Percentiles rank a stretch among this genome's conserved stretches.
Conservation (phyloP, 1,140 invertebrate species). For the Drosophila gunungcola region DNA sequence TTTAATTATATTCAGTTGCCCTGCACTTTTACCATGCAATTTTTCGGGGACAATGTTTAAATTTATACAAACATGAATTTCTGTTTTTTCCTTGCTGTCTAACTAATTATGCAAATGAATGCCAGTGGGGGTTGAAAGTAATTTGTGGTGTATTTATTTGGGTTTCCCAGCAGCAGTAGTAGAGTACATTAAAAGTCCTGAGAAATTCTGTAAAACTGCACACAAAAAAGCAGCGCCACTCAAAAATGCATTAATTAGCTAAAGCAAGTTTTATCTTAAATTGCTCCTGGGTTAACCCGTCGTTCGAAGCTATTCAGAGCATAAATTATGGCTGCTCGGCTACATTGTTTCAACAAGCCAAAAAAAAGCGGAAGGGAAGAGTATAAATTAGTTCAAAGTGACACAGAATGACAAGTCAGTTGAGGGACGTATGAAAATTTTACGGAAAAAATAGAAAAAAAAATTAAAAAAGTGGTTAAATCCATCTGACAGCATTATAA, state of each 20-base stretch:
- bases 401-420: constrained; percentile 24
- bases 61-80: constrained; percentile 53
- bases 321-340: constrained; percentile 42
- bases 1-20: constrained; percentile 41
- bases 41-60: constrained; percentile 45
- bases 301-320: constrained; percentile 26
- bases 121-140: constrained; percentile 25
- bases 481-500: constrained; percentile 4
- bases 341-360: constrained; percentile 27
- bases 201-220: constrained; percentile 35
- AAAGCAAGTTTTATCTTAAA: constrained; percentile 31
- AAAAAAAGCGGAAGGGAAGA: constrained; percentile 15
- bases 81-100: constrained; percentile 25
- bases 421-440: background rate
- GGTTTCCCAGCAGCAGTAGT: constrained; percentile 10
- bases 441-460: constrained; percentile 1
- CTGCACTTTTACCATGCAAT: constrained; percentile 17
- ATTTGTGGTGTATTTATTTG: constrained; percentile 48
- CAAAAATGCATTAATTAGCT: constrained; percentile 72
- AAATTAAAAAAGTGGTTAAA: constrained; percentile 10
- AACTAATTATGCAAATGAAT: constrained; percentile 69
- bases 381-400: constrained; percentile 48
- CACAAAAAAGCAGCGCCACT: constrained; percentile 25
- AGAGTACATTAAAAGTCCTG: constrained; percentile 21
- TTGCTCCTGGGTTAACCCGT: constrained; percentile 17